A percentile compares a stretch with the other conserved stretches of the same genome.
These are phyloP conservation scores for Drosophila rubida DNA, from an alignment of 2,888 invertebrate genomes.

Conservation along the genomic window DNA sequence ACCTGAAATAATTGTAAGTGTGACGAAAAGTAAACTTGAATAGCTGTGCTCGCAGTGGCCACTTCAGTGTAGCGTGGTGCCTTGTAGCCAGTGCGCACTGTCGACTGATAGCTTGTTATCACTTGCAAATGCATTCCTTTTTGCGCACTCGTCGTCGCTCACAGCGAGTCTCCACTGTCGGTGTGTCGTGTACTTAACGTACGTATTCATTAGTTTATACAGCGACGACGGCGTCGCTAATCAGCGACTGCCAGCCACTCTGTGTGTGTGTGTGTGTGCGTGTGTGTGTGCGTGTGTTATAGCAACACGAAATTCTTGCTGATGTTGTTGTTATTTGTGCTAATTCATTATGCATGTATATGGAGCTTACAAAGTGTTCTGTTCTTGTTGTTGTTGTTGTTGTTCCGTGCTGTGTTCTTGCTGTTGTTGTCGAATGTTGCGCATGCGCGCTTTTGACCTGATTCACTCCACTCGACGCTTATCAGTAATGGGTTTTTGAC, in stretches of 20 bases:
- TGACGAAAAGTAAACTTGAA: too few species aligned
- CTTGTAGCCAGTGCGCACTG: background rate
- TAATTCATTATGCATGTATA: slow-evolving; percentile 25
- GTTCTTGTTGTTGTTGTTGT: slow-evolving; percentile 11
- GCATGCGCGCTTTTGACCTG: slow-evolving; percentile 73
- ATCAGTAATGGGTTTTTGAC: slow-evolving; percentile 46
- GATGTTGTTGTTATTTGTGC: slow-evolving; percentile 8
- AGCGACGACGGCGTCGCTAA: slow-evolving; percentile 36
- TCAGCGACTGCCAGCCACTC: slow-evolving; percentile 23
- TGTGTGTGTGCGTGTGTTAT: background rate
- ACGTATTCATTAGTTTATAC: slow-evolving; percentile 5
- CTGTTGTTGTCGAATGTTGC: slow-evolving; percentile 47
- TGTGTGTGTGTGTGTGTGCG: too few species aligned
- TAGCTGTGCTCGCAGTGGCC: too few species aligned
- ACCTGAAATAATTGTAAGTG: too few species aligned
- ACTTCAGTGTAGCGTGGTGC: too few species aligned
- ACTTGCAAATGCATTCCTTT: background rate
- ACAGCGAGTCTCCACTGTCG: slow-evolving; percentile 1
- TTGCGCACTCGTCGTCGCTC: background rate
- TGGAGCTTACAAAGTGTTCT: slow-evolving; percentile 13
- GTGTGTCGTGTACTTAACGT: slow-evolving; percentile 7
- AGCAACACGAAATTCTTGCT: slow-evolving; percentile 1
- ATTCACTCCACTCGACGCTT: slow-evolving; percentile 60
- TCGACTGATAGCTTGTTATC: background rate
- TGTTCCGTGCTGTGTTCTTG: slow-evolving; percentile 6